A percentile compares a stretch with the other conserved stretches of the same genome.
phyloP scores from a whole-genome alignment of 2,888 invertebrate species.

The Lordiphosa andalusiaca region DNA sequence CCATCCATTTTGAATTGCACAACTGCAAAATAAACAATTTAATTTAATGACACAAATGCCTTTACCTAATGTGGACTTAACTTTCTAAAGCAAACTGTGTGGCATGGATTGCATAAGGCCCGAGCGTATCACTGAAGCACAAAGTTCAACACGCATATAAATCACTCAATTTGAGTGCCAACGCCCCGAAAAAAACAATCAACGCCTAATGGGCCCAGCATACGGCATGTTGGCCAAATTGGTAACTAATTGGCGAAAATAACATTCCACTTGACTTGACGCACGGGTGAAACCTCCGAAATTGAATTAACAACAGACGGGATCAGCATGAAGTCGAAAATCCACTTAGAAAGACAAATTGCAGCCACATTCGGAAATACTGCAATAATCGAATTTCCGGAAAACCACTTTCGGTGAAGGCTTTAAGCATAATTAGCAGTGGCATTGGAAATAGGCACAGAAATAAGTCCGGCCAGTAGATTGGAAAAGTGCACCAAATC shows the following conservation, averaged over 20 bases:
- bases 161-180: slow-evolving; percentile 57
- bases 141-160: slow-evolving; percentile 56
- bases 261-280: slow-evolving; percentile 54
- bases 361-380: too few relatives aligned
- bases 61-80: slow-evolving; percentile 33
- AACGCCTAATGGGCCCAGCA: slow-evolving; percentile 50
- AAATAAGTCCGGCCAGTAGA: too few relatives aligned
- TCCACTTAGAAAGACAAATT: slow-evolving; percentile 40
- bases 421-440: too few relatives aligned
- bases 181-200: slow-evolving; percentile 64
- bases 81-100: slow-evolving; percentile 54
- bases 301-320: slow-evolving; percentile 40
- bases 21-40: slow-evolving; percentile 37
- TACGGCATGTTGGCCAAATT: slow-evolving; percentile 50
- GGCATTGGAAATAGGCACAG: too few relatives aligned
- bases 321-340: slow-evolving; percentile 25
- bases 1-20: slow-evolving; percentile 46
- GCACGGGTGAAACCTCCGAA: slow-evolving; percentile 37
- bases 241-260: slow-evolving; percentile 70
- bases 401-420: too few relatives aligned
- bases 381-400: too few relatives aligned
- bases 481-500: too few relatives aligned
- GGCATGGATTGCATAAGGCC: slow-evolving; percentile 26
- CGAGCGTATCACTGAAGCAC: slow-evolving; percentile 11
- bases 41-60: slow-evolving; percentile 49